Evolutionary conservation across 1,140 invertebrate species (phyloP).

Genomic region (Neodiprion fabricii): DNA sequence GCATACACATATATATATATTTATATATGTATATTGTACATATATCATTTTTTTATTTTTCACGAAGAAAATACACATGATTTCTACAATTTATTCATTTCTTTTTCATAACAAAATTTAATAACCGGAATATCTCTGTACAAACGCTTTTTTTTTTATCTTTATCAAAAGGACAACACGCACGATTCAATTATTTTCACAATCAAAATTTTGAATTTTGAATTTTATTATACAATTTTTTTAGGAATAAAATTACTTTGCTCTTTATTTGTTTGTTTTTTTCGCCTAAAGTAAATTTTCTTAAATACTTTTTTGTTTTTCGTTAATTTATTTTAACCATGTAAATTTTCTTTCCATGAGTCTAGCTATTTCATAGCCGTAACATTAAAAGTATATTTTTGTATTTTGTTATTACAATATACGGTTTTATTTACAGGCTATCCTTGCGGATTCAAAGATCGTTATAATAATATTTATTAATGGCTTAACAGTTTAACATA

Average conservation of each 20-base stretch:
- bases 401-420: conserved; percentile 32
- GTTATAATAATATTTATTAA: not conserved
- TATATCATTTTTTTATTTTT: conserved; percentile 47
- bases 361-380: conserved; percentile 57
- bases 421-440: conserved; percentile 49
- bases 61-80: conserved; percentile 63
- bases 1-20: not conserved
- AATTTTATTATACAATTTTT: conserved; percentile 39
- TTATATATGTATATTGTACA: not conserved
- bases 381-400: conserved; percentile 42
- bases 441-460: conserved; percentile 32
- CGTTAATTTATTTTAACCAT: conserved; percentile 49
- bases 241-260: conserved; percentile 56
- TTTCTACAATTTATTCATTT: conserved; percentile 41
- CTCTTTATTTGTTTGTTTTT: conserved; percentile 34
- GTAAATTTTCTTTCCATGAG: conserved; percentile 55
- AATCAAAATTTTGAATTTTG: conserved; percentile 61
- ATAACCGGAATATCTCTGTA: conserved; percentile 63
- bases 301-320: conserved; percentile 41
- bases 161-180: conserved; percentile 56
- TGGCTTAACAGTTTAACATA: conserved; percentile 1
- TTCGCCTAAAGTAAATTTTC: conserved; percentile 42
- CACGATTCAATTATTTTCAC: conserved; percentile 36
- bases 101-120: conserved; percentile 59
- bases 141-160: conserved; percentile 51